Evolutionary conservation across 2,113 vertebrate genomes (phyloP), one percentile per base, ranked within the genome.

Genomic region (Aix galericulata): DNA sequence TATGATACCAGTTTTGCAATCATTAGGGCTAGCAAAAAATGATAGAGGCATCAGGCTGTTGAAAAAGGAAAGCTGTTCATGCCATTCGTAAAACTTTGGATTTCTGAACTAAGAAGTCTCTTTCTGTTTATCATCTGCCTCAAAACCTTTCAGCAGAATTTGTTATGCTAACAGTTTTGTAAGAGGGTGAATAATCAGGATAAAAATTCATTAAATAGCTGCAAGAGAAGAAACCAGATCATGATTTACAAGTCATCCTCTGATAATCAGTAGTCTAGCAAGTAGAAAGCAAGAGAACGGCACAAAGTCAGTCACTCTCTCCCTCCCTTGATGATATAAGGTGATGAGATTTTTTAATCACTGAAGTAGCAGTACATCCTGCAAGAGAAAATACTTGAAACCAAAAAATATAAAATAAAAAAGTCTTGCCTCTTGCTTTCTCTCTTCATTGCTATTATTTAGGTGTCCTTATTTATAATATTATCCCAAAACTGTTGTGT

Each of bases 1-100:
- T 96, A 94, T 88, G 85, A 29, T 95, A 91, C 25, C 69, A 92
- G 86, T 92, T 96, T 88, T 95, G 90, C 50, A 69, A 92, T 82
- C 91, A 94, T 91, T 86, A 94, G 55, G n/a, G 58, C 66, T 60
- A 86, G 36, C 53, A 73, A 86, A 80, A 77, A 84, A 34, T 8
- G 10, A 56, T 0, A 88, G 48, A 82, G 68, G 55, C 53, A 76
- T 62, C 53, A 75, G 31, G 27, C 4, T 82, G 44, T 18, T 85
- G 62, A 81, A 86, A 90, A 0, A 53, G 21, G 52, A 91, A 82
- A 82, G 67, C 23, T n/a, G 58, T 6, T 80, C 40, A 25, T 63
- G 56, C 56, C 34, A 40, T 32, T 67, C 0, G 10, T 67, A 91
- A 86, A 91, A 91, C 78, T 9, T 14, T 11, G 34, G 20, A 36